Percentiles rank a stretch among this genome's conserved stretches.
Conservation (phyloP, 2,888 invertebrate genomes). For the Rhogogaster chlorosoma region DNA sequence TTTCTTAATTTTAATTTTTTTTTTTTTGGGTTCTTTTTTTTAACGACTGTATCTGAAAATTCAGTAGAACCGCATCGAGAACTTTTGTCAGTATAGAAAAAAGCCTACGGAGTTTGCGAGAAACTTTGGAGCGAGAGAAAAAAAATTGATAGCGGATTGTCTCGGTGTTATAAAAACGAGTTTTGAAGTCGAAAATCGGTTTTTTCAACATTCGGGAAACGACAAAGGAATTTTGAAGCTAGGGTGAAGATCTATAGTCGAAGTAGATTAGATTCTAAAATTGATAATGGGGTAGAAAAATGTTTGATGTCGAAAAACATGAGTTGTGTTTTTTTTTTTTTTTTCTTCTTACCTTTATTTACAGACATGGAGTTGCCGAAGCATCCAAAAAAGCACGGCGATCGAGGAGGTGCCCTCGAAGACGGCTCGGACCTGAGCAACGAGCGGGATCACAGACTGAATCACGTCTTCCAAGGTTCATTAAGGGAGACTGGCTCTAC, state of each 20-base stretch:
- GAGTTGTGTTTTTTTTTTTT: too few species aligned
- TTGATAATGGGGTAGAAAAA: not conserved
- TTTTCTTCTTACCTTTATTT: conserved; percentile 36
- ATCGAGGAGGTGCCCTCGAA: conserved; percentile 59
- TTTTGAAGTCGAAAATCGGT: not conserved
- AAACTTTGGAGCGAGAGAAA: too few species aligned
- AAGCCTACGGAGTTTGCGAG: too few species aligned
- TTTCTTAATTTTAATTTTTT: not conserved
- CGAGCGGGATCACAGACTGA: conserved; percentile 70
- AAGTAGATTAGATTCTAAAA: not conserved
- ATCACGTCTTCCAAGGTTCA: conserved; percentile 83
- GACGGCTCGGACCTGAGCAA: conserved; percentile 58
- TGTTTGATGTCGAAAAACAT: not conserved
- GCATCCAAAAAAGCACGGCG: conserved; percentile 67
- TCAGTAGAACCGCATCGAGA: not conserved
- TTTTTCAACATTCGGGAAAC: not conserved
- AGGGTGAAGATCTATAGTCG: not conserved
- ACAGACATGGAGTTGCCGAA: conserved; percentile 71
- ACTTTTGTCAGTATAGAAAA: not conserved
- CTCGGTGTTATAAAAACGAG: not conserved
- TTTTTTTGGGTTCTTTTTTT: not conserved
- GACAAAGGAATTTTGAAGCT: not conserved
- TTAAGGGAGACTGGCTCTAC: conserved; percentile 82
- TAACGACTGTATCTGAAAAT: not conserved
- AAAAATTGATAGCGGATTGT: too few species aligned